Percentiles rank a stretch among this genome's conserved stretches.
These are phyloP conservation scores for Dreissena polymorpha DNA, from an alignment of 1,140 invertebrate genomes.

Conservation along the genomic window DNA sequence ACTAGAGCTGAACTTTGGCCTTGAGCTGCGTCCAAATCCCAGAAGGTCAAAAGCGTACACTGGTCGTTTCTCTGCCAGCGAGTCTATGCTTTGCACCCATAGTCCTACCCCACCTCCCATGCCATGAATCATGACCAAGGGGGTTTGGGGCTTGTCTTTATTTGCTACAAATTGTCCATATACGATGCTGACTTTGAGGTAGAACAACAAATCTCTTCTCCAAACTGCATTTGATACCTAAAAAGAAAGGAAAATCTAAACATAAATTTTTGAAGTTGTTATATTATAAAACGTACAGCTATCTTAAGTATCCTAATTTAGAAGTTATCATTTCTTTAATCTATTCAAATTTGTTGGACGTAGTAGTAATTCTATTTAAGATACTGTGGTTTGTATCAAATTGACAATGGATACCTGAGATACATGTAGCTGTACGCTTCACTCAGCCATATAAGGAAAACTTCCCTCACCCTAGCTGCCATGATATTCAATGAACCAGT, in stretches of 20 bases:
- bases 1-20: conserved; percentile 91
- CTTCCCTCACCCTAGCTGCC: no score
- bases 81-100: conserved; percentile 91
- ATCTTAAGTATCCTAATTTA: no score
- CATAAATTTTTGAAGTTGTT: no score
- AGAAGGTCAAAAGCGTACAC: conserved; percentile 97
- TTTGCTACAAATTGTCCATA: conserved; percentile 94
- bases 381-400: no score
- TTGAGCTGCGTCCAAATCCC: conserved; percentile 95
- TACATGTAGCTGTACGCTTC: no score
- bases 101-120: conserved; percentile 95
- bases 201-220: conserved; percentile 92
- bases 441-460: no score
- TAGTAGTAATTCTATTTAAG: no score
- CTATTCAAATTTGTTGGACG: no score
- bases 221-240: conserved; percentile 87
- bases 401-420: no score
- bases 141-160: conserved; percentile 81
- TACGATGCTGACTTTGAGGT: conserved; percentile 87
- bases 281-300: no score
- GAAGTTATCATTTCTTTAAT: no score
- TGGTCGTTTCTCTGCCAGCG: conserved; percentile 87
- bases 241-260: conserved; percentile 46
- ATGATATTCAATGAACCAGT: no score
- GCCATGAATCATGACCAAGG: conserved; percentile 95